phyloP scores from a whole-genome alignment of 2,113 vertebrate species.

The Eptatretus burgeri region DNA sequence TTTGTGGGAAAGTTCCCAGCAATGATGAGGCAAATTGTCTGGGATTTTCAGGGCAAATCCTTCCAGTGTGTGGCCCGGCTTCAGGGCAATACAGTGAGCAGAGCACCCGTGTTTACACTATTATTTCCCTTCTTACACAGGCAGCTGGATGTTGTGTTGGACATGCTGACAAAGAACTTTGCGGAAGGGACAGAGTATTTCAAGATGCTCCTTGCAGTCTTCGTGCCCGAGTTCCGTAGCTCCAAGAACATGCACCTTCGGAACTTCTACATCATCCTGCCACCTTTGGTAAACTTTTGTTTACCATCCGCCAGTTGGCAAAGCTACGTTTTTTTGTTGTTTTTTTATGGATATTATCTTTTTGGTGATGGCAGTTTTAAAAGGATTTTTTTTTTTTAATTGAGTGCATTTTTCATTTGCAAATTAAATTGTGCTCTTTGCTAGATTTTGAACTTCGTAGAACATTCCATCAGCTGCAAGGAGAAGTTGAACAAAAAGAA shows the following conservation, averaged over 20 bases:
- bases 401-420: not conserved
- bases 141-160: constrained; percentile 50
- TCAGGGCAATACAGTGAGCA: too few relatives aligned
- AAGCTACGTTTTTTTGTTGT: not conserved
- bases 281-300: constrained; percentile 40
- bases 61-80: too few relatives aligned
- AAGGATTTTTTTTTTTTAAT: not conserved
- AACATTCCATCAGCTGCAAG: constrained; percentile 87
- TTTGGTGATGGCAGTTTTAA: not conserved
- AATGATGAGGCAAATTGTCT: too few relatives aligned
- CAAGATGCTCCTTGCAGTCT: constrained; percentile 87
- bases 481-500: constrained; percentile 97
- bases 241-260: constrained; percentile 77
- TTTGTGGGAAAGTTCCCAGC: too few relatives aligned
- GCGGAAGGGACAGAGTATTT: constrained; percentile 92
- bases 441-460: constrained; percentile 83
- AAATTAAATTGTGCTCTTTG: constrained; percentile 8
- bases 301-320: not conserved
- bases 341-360: not conserved
- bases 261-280: constrained; percentile 94
- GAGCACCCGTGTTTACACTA: too few relatives aligned
- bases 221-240: constrained; percentile 73
- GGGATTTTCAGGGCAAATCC: too few relatives aligned
- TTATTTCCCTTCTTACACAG: constrained; percentile 13
- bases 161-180: constrained; percentile 65